Conservation (phyloP, 2,113 vertebrate species). For the Oplegnathus fasciatus region DNA sequence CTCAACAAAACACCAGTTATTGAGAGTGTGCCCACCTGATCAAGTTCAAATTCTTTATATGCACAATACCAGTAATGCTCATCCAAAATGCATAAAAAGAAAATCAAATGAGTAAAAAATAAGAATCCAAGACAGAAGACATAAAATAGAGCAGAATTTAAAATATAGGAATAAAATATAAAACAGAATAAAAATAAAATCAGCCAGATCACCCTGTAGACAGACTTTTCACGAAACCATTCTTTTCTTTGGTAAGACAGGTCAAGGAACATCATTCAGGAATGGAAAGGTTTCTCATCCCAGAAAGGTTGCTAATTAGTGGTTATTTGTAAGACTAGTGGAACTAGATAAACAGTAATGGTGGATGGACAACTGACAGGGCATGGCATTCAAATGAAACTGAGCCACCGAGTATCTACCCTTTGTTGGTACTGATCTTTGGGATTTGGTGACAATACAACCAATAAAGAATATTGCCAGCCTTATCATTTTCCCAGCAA, state of each 20-base stretch:
- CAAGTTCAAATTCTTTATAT: too few species aligned
- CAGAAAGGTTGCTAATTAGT: background rate
- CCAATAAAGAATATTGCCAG: background rate
- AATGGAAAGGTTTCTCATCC: background rate
- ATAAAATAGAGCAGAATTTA: too few species aligned
- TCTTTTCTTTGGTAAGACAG: background rate
- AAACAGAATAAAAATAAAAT: too few species aligned
- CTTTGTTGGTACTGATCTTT: background rate
- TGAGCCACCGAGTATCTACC: background rate
- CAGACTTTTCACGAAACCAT: background rate
- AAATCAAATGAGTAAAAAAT: too few species aligned
- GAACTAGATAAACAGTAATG: background rate
- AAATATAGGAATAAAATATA: too few species aligned
- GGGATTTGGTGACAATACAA: background rate
- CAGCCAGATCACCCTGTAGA: too few species aligned
- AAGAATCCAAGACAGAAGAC: too few species aligned
- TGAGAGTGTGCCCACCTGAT: too few species aligned
- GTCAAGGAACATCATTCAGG: background rate
- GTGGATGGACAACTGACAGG: background rate
- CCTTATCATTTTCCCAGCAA: background rate
- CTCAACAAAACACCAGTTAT: too few species aligned
- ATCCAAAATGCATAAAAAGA: too few species aligned
- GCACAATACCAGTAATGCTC: too few species aligned
- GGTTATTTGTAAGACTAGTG: background rate
- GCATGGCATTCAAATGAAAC: background rate